phyloP scores from a whole-genome alignment of 1,140 invertebrate species.

The Dendroctonus ponderosae region DNA sequence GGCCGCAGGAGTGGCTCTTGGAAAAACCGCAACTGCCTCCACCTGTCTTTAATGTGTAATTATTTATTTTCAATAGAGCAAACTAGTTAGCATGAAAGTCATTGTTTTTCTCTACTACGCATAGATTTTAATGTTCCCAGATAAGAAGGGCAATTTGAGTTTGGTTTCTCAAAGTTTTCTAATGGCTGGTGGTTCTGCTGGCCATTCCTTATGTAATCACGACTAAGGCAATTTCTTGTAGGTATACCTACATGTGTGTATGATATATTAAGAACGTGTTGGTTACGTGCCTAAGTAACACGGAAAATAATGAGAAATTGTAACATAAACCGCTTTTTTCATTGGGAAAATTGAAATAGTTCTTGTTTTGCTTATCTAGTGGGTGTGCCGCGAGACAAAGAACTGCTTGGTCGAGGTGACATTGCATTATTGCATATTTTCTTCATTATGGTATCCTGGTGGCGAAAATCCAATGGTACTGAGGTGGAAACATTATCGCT shows the following conservation, averaged over 20 bases:
- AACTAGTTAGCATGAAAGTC: not conserved
- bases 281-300: no score
- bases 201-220: no score
- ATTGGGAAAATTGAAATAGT: slow-evolving; percentile 6
- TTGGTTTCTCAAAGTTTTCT: no score
- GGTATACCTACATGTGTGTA: no score
- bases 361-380: slow-evolving; percentile 14
- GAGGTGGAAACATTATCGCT: no score
- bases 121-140: not conserved
- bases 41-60: slow-evolving; percentile 5
- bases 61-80: slow-evolving; percentile 18
- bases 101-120: no score
- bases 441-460: slow-evolving; percentile 6
- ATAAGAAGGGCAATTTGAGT: not conserved
- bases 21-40: slow-evolving; percentile 16
- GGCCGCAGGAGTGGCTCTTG: not conserved
- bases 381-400: slow-evolving; percentile 13
- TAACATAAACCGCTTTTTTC: not conserved
- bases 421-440: slow-evolving; percentile 13
- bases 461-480: no score
- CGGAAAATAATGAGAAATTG: no score
- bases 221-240: no score
- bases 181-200: no score
- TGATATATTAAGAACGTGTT: no score
- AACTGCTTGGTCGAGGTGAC: slow-evolving; percentile 7